A percentile compares a stretch with the other conserved stretches of the same genome.
Evolutionary conservation across 2,113 vertebrate genomes (phyloP).

Genomic region (Electrona antarctica): DNA sequence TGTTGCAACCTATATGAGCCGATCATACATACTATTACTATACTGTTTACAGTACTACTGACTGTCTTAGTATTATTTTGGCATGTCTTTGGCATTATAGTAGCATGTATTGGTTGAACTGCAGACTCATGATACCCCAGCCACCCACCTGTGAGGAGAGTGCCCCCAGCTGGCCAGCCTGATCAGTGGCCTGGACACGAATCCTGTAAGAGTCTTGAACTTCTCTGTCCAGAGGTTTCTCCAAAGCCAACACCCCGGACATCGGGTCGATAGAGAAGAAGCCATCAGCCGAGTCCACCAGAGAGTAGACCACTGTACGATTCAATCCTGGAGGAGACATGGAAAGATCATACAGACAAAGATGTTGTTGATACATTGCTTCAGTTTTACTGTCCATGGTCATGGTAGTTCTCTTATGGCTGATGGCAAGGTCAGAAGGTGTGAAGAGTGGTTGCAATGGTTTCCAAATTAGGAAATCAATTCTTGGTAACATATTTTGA

Average conservation of each 20-base stretch:
- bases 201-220: slow-evolving; percentile 86
- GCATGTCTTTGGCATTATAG: too few relatives aligned
- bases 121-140: not conserved
- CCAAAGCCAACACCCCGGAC: slow-evolving; percentile 90
- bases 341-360: slow-evolving; percentile 2
- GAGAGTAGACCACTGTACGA: slow-evolving; percentile 87
- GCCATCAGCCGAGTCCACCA: slow-evolving; percentile 84
- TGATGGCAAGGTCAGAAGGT: too few relatives aligned
- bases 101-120: too few relatives aligned
- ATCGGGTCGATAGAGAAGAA: slow-evolving; percentile 89
- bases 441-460: too few relatives aligned
- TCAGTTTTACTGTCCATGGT: too few relatives aligned
- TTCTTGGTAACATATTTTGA: too few relatives aligned
- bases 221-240: slow-evolving; percentile 90
- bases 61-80: too few relatives aligned
- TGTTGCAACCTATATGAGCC: too few relatives aligned
- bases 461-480: too few relatives aligned
- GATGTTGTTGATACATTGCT: not conserved
- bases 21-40: too few relatives aligned
- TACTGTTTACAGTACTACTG: too few relatives aligned
- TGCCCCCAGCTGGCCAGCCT: slow-evolving; percentile 79
- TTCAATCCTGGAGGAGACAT: slow-evolving; percentile 82
- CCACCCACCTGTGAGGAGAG: slow-evolving; percentile 83
- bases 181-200: slow-evolving; percentile 87
- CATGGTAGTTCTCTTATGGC: too few relatives aligned